Evolutionary conservation across 1,140 invertebrate genomes (phyloP).

Genomic region (Papilio dardanus): DNA sequence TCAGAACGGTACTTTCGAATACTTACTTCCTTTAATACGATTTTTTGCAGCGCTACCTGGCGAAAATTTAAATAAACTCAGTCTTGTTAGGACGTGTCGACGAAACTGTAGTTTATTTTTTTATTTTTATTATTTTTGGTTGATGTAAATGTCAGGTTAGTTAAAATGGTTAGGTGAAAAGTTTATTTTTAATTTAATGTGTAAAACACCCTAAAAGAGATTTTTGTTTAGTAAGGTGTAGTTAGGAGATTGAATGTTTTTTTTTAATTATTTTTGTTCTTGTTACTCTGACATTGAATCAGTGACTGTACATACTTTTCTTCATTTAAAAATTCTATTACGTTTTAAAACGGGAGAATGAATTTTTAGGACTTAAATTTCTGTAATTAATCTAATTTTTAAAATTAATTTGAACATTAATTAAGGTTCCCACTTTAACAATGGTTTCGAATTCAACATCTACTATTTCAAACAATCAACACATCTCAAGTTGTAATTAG

Average conservation of each 20-base stretch:
- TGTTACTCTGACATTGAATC: no score
- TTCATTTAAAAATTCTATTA: no score
- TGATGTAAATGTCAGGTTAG: not conserved
- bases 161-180: not conserved
- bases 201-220: not conserved
- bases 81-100: conserved; percentile 19
- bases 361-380: not conserved
- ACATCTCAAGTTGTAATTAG: conserved; percentile 26
- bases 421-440: not conserved
- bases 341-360: no score
- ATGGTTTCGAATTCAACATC: not conserved
- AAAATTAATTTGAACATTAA: not conserved
- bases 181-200: no score
- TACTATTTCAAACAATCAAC: conserved; percentile 20
- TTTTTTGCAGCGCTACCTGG: conserved; percentile 39
- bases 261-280: no score
- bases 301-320: no score
- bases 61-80: conserved; percentile 41
- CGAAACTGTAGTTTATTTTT: conserved; percentile 3
- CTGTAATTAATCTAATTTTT: not conserved
- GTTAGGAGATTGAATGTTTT: no score
- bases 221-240: not conserved
- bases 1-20: conserved; percentile 34
- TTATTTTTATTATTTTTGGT: not conserved
- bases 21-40: conserved; percentile 38